Percentiles rank a stretch among this genome's conserved stretches.
Conservation (phyloP, 2,797 vertebrate genomes). For the Serranus cabrilla region DNA sequence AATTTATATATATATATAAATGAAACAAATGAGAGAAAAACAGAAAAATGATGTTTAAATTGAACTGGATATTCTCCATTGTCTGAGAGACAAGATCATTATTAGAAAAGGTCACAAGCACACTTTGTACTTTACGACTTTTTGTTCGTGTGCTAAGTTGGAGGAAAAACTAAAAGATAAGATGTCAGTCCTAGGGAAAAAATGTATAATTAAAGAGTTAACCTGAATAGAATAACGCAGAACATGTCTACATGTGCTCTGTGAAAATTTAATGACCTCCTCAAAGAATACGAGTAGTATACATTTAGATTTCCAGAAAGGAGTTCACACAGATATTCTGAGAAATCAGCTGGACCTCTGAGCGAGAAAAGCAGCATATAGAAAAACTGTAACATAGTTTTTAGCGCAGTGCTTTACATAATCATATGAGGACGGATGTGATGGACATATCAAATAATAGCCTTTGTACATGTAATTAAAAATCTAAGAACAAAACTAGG, state of each 20-base stretch:
- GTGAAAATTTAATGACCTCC: conserved; percentile 24
- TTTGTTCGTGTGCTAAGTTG: background rate
- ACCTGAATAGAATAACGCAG: background rate
- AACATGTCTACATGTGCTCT: background rate
- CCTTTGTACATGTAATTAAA: conserved; percentile 18
- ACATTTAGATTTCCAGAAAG: background rate
- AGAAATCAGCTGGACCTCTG: background rate
- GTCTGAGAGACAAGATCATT: background rate
- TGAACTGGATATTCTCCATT: background rate
- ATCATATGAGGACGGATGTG: background rate
- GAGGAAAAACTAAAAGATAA: background rate
- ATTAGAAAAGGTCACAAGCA: background rate
- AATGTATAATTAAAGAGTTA: conserved; percentile 9
- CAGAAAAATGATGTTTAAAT: too few relatives aligned
- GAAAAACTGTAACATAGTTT: background rate
- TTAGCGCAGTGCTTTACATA: background rate
- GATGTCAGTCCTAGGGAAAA: background rate
- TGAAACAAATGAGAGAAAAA: too few relatives aligned
- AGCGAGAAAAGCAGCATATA: background rate
- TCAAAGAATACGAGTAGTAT: conserved; percentile 8
- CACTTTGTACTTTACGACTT: background rate
- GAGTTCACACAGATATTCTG: background rate
- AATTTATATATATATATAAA: too few relatives aligned
- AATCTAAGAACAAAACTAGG: conserved; percentile 11
- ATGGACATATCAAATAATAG: conserved; percentile 12